Conservation (phyloP, 2,888 invertebrate genomes). For the Thyatira batis region DNA sequence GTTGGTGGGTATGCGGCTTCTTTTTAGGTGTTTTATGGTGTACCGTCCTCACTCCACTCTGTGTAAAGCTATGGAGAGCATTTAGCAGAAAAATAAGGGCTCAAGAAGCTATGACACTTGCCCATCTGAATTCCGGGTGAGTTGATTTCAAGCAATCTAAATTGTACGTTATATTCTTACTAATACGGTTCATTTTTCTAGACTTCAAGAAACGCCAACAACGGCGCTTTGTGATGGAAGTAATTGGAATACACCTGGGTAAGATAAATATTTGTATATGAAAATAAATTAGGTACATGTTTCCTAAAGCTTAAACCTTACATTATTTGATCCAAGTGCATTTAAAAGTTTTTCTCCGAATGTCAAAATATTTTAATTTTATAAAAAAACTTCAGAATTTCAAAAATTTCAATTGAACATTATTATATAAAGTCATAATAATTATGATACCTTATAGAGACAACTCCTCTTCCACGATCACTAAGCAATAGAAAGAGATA, state of each 20-base stretch:
- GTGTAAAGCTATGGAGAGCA: slow-evolving; percentile 79
- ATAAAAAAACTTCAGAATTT: no score
- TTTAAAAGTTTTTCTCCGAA: no score
- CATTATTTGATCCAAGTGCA: no score
- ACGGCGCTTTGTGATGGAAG: slow-evolving; percentile 68
- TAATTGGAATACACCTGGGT: slow-evolving; percentile 74
- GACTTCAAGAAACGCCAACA: slow-evolving; percentile 70
- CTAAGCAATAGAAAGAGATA: no score
- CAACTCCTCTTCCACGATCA: no score
- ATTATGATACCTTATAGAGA: no score
- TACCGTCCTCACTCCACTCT: slow-evolving; percentile 81
- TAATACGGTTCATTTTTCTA: slow-evolving; percentile 21
- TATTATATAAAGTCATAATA: no score
- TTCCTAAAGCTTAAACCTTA: no score
- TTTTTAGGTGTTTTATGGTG: slow-evolving; percentile 83
- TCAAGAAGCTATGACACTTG: slow-evolving; percentile 55
- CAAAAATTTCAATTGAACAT: no score
- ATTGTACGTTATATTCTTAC: neutral
- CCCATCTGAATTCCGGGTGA: slow-evolving; percentile 55
- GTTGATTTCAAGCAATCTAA: slow-evolving; percentile 4
- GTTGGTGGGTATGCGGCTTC: slow-evolving; percentile 86
- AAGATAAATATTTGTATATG: slow-evolving; percentile 14
- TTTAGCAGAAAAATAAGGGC: slow-evolving; percentile 72
- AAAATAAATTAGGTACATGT: no score
- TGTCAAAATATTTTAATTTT: no score